Evolutionary conservation across 1,140 invertebrate species (phyloP).

Genomic region (Achroia grisella): DNA sequence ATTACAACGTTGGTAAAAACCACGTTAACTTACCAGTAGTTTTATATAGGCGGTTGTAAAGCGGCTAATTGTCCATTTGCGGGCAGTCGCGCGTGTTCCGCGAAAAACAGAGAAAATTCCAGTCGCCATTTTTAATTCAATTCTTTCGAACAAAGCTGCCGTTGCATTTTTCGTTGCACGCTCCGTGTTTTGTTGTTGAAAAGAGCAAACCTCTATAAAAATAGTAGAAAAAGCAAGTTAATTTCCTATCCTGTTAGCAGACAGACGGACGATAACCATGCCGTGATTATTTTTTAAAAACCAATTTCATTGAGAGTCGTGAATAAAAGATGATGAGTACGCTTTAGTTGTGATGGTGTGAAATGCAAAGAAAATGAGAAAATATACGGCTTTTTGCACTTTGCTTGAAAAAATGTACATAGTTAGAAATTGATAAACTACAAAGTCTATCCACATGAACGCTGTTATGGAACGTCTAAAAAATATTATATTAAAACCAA

Average conservation of each 20-base stretch:
- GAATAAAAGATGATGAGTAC: too few species aligned
- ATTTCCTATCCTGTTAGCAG: constrained; percentile 39
- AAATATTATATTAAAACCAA: too few species aligned
- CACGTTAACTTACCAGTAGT: constrained; percentile 13
- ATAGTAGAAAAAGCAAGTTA: constrained; percentile 40
- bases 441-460: too few species aligned
- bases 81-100: constrained; percentile 46
- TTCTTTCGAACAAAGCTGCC: constrained; percentile 54
- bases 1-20: constrained; percentile 41
- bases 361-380: too few species aligned
- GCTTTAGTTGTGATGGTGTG: too few species aligned
- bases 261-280: constrained; percentile 2
- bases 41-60: constrained; percentile 34
- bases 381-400: too few species aligned
- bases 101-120: constrained; percentile 50
- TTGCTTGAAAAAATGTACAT: too few species aligned
- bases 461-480: too few species aligned
- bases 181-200: constrained; percentile 40
- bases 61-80: constrained; percentile 61
- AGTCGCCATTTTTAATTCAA: constrained; percentile 64
- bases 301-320: too few species aligned
- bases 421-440: too few species aligned
- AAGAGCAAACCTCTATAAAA: constrained; percentile 46
- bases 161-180: constrained; percentile 53
- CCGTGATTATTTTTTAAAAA: constrained; percentile 1